These are phyloP conservation scores for Lithosia quadra DNA, from an alignment of 2,888 invertebrate genomes.

Conservation along the genomic window DNA sequence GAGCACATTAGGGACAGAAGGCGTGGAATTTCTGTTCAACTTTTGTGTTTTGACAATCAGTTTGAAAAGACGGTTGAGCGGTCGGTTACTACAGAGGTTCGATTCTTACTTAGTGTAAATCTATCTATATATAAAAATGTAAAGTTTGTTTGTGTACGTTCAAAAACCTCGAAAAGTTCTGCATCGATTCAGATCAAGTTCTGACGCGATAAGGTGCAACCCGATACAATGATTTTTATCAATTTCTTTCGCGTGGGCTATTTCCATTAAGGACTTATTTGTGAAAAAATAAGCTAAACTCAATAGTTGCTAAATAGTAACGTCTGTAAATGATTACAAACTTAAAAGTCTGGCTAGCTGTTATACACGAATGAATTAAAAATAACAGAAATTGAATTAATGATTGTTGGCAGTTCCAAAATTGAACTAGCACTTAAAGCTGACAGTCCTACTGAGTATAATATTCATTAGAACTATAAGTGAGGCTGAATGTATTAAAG, in stretches of 20 bases:
- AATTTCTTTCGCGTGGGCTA: too few relatives aligned
- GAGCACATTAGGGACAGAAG: constrained; percentile 13
- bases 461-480: constrained; percentile 13
- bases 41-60: not conserved
- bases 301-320: too few relatives aligned
- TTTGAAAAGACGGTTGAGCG: not conserved
- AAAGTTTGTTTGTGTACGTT: too few relatives aligned
- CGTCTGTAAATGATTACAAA: not conserved
- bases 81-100: not conserved
- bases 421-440: not conserved
- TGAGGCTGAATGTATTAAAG: constrained; percentile 31
- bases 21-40: not conserved
- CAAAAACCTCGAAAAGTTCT: too few relatives aligned
- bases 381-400: not conserved
- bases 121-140: too few relatives aligned
- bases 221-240: too few relatives aligned
- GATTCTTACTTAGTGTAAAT: too few relatives aligned
- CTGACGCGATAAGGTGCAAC: too few relatives aligned
- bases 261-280: too few relatives aligned
- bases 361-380: not conserved
- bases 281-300: too few relatives aligned
- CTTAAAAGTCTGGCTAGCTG: not conserved
- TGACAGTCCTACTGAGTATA: not conserved
- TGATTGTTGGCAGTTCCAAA: not conserved
- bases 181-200: too few relatives aligned